Evolutionary conservation across 2,113 vertebrate species (phyloP).

Genomic region (Trematocara stigmaticum): DNA sequence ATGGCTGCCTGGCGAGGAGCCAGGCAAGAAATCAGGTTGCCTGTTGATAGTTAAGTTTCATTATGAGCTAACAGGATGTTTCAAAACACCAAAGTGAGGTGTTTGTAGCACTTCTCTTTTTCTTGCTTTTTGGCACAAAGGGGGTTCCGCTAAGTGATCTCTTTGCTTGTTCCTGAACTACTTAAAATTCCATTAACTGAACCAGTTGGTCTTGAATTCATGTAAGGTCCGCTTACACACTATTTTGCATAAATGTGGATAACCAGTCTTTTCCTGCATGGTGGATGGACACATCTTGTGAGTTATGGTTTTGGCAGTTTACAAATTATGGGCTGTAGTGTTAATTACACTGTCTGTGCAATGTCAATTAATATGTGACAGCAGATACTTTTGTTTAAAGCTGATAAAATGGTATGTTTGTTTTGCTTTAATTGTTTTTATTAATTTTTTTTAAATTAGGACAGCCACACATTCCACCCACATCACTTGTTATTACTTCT

Average conservation of each 20-base stretch:
- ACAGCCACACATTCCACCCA: neutral
- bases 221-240: neutral
- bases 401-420: neutral
- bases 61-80: conserved; percentile 55
- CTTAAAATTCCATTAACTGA: neutral
- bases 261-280: neutral
- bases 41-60: conserved; percentile 15
- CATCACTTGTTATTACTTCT: neutral
- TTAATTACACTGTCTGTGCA: neutral
- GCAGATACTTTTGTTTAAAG: neutral
- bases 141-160: neutral
- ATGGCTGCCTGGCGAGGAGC: neutral
- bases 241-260: neutral
- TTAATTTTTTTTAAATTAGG: neutral
- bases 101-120: neutral
- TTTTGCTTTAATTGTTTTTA: neutral
- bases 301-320: neutral
- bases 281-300: neutral
- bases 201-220: neutral
- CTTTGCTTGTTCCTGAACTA: neutral
- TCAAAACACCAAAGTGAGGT: conserved; percentile 29
- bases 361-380: neutral
- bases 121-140: neutral
- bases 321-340: neutral
- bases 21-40: neutral